Percentiles rank a stretch among this genome's conserved stretches.
These are phyloP conservation scores for Agrochola lychnidis DNA, from an alignment of 2,888 invertebrate species.

Conservation along the genomic window DNA sequence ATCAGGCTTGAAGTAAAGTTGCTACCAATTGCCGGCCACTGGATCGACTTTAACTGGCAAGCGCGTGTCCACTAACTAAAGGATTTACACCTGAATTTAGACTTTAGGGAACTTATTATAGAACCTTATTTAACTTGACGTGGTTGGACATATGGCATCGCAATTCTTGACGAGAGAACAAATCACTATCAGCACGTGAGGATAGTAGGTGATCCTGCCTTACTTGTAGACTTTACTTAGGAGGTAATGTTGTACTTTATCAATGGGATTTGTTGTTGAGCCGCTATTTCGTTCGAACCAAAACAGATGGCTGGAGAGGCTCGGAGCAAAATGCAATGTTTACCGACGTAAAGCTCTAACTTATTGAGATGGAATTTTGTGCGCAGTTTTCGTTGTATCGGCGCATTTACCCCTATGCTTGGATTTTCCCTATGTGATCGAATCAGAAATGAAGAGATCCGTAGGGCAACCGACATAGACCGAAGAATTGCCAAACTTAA, in stretches of 20 bases:
- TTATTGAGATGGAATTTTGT: slow-evolving; percentile 22
- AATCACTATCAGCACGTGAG: slow-evolving; percentile 82
- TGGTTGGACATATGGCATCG: slow-evolving; percentile 72
- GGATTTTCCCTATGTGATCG: no score
- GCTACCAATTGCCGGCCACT: slow-evolving; percentile 80
- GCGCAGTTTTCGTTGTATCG: neutral
- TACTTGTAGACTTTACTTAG: slow-evolving; percentile 70
- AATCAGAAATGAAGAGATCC: no score
- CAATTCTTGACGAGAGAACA: slow-evolving; percentile 73
- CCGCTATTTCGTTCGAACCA: slow-evolving; percentile 32
- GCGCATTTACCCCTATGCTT: neutral
- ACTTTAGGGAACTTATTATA: slow-evolving; percentile 68
- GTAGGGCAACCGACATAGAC: no score
- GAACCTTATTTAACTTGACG: slow-evolving; percentile 60
- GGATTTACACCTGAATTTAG: slow-evolving; percentile 64
- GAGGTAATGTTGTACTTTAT: slow-evolving; percentile 70
- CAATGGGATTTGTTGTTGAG: slow-evolving; percentile 70
- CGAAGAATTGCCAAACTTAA: no score
- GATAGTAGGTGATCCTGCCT: slow-evolving; percentile 77
- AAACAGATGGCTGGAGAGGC: slow-evolving; percentile 29
- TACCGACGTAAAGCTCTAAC: slow-evolving; percentile 20
- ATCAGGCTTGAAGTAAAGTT: slow-evolving; percentile 80
- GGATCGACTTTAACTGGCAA: slow-evolving; percentile 81
- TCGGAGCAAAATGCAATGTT: slow-evolving; percentile 26
- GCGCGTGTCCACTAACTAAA: slow-evolving; percentile 51